Conservation (phyloP, 2,888 invertebrate species). For the Amphipyra tragopoginis region DNA sequence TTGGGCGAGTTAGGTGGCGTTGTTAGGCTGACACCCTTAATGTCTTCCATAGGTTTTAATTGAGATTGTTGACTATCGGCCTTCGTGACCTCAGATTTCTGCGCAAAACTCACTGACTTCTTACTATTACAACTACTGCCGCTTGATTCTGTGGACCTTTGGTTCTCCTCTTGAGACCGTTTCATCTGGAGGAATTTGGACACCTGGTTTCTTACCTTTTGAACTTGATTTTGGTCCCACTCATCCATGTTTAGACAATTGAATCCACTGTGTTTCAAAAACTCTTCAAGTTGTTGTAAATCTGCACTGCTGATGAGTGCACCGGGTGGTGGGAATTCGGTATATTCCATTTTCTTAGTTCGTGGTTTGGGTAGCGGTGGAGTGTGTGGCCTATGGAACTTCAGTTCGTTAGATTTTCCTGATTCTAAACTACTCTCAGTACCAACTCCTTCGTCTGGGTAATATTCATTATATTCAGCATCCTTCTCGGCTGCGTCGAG, state of each 20-base stretch:
- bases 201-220: slow-evolving; percentile 92
- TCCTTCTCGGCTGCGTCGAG: slow-evolving; percentile 89
- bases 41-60: slow-evolving; percentile 87
- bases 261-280: slow-evolving; percentile 92
- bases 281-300: slow-evolving; percentile 92
- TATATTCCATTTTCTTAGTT: slow-evolving; percentile 85
- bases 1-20: slow-evolving; percentile 94
- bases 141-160: slow-evolving; percentile 90
- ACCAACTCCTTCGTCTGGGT: slow-evolving; percentile 91
- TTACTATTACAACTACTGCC: slow-evolving; percentile 91
- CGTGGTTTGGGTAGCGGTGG: slow-evolving; percentile 88
- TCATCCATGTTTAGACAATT: slow-evolving; percentile 92
- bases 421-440: slow-evolving; percentile 90
- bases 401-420: slow-evolving; percentile 88
- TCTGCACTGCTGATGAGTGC: slow-evolving; percentile 91
- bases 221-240: slow-evolving; percentile 92
- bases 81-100: slow-evolving; percentile 84
- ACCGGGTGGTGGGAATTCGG: slow-evolving; percentile 86
- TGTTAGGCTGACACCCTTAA: slow-evolving; percentile 83
- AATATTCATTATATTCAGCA: slow-evolving; percentile 87
- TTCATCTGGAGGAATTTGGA: slow-evolving; percentile 92
- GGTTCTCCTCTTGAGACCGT: slow-evolving; percentile 92
- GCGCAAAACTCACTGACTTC: slow-evolving; percentile 94
- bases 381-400: slow-evolving; percentile 85
- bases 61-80: slow-evolving; percentile 80